Base-by-base conservation (phyloP, 2,113 vertebrate genomes). In the Charina bottae region DNA sequence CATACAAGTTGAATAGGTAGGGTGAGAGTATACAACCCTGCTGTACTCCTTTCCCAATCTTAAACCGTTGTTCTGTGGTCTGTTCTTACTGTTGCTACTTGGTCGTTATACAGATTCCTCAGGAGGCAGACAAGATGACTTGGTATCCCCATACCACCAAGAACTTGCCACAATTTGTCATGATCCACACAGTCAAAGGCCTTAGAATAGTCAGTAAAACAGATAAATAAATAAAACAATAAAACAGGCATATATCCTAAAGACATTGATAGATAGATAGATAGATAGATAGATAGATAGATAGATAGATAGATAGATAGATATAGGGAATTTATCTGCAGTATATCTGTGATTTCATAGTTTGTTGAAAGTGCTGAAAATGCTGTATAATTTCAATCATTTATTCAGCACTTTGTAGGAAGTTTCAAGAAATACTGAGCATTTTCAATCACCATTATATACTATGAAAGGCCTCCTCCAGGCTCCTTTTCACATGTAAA, bases 371-470 rank as follows among this genome's bases (percentile, higher is more conserved):
- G 1, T 92, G 0, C n/a, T 94, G 89, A 53, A 54, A 55, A 55
- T 85, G 89, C 90, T 53, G 89, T 94, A 86, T 53, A 33, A 0
- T 1, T 85, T 37, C 78, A 87, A 85, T 72, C 83, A 58, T 84
- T 92, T 13, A 78, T 89, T 19, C 21, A 72, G 1, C 4, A 33
- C 1, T 92, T 92, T 88, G 3, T 24, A 78, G 4, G 0, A 92
- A 89, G 24, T 93, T 64, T 3, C 33, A 86, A 56, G 90, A 83
- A 85, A 93, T 62, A 26, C 0, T 88, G 17, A 92, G 90, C 88
- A 94, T 89, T 88, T 88, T 17, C 55, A 49, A 87, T 10, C 88
- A 2, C 1, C 2, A 4, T 64, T 64, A 11, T 49, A 84, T 37
- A 83, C 90, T 64, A n/a, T 87, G 60, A 90, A 87, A 33, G 37